A percentile compares a stretch with the other conserved stretches of the same genome.
Conservation (phyloP, 2,113 vertebrate species). For the Seriola dumerili region DNA sequence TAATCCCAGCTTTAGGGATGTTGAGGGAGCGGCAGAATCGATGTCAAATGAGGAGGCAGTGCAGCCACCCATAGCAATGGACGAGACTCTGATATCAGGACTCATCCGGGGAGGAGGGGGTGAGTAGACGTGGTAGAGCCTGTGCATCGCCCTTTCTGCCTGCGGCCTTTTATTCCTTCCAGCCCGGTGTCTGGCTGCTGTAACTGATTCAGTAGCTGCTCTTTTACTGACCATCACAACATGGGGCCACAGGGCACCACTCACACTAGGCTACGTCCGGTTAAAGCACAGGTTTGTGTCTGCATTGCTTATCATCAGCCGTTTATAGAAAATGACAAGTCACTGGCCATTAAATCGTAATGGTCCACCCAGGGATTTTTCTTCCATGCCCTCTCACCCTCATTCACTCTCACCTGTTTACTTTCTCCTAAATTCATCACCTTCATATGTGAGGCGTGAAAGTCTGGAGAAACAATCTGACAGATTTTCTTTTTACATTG, state of each 20-base stretch:
- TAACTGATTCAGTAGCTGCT: conserved; percentile 23
- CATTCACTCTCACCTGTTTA: too few species aligned
- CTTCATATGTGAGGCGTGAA: too few species aligned
- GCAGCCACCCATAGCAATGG: conserved; percentile 25
- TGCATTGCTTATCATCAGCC: not conserved
- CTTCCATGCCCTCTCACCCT: too few species aligned
- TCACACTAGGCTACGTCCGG: not conserved
- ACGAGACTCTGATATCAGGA: conserved; percentile 41
- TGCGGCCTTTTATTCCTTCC: conserved; percentile 18
- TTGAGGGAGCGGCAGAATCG: conserved; percentile 9
- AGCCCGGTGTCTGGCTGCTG: not conserved
- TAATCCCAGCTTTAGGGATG: conserved; percentile 51
- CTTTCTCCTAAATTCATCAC: too few species aligned
- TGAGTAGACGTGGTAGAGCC: not conserved
- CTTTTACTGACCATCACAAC: conserved; percentile 19
- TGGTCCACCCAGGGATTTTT: too few species aligned
- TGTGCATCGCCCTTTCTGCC: conserved; percentile 15
- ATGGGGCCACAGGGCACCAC: not conserved
- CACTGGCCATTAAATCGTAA: too few species aligned
- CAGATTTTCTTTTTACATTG: too few species aligned
- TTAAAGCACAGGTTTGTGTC: not conserved
- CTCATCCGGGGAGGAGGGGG: not conserved
- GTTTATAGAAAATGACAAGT: not conserved
- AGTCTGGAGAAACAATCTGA: too few species aligned
- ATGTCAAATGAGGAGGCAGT: conserved; percentile 35